phyloP scores from a whole-genome alignment of 2,797 vertebrate genomes.

The Sus cebifrons region DNA sequence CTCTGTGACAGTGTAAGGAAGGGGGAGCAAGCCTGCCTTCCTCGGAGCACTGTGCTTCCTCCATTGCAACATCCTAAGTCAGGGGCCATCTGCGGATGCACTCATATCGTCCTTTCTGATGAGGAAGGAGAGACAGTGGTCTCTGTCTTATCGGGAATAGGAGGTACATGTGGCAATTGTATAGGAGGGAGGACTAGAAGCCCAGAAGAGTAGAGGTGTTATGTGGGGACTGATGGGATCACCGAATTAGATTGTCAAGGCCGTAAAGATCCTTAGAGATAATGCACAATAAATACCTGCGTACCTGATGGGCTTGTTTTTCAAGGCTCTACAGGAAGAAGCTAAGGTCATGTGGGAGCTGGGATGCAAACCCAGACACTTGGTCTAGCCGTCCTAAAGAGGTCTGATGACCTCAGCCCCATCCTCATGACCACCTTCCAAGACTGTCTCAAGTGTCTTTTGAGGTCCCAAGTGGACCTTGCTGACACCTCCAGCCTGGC shows the following conservation, averaged over 20 bases:
- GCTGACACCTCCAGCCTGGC: background rate
- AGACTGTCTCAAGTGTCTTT: background rate
- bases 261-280: background rate
- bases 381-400: background rate
- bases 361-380: background rate
- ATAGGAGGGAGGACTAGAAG: background rate
- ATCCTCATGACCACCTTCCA: background rate
- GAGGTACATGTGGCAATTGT: background rate
- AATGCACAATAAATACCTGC: background rate
- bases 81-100: background rate
- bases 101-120: background rate
- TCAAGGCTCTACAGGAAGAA: background rate
- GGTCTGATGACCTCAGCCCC: background rate
- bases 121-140: background rate
- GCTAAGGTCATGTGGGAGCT: fast-evolving
- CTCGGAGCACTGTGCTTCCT: background rate
- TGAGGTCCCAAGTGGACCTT: background rate
- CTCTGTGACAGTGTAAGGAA: background rate
- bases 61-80: background rate
- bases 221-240: background rate
- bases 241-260: background rate
- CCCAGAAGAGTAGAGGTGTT: background rate
- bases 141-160: background rate
- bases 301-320: background rate
- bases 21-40: background rate